phyloP scores from a whole-genome alignment of 1,140 invertebrate species.

The Lordiphosa clarofinis region DNA sequence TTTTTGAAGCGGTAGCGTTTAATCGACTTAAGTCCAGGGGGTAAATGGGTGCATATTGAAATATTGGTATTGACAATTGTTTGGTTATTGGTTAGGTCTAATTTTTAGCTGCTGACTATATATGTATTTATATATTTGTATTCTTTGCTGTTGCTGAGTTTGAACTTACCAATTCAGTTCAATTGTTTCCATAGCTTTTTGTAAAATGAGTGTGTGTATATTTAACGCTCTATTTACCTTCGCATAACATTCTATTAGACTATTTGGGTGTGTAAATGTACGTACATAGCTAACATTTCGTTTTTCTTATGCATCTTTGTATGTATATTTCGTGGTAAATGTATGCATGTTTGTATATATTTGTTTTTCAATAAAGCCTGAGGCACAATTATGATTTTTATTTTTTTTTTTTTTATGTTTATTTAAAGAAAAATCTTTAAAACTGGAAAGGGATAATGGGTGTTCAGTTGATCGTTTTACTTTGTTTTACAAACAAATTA shows the following conservation, averaged over 20 bases:
- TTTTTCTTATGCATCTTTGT: constrained; percentile 4
- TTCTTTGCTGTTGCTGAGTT: constrained; percentile 34
- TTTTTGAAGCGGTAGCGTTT: constrained; percentile 18
- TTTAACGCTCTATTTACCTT: constrained; percentile 31
- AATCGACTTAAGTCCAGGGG: too few relatives aligned
- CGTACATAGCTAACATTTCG: constrained; percentile 35
- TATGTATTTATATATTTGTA: constrained; percentile 3
- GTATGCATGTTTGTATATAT: constrained; percentile 57
- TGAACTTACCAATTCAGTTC: constrained; percentile 35
- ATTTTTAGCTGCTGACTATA: constrained; percentile 12
- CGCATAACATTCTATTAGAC: constrained; percentile 52
- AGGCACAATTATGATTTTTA: constrained; percentile 67
- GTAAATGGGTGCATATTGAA: too few relatives aligned
- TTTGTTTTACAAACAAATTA: constrained; percentile 71
- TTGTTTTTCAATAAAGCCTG: constrained; percentile 78
- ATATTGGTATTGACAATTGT: constrained; percentile 13
- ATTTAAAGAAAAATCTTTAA: constrained; percentile 16
- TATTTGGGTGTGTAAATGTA: constrained; percentile 39
- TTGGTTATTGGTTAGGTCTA: constrained; percentile 28
- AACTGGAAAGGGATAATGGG: constrained; percentile 25
- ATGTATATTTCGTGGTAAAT: constrained; percentile 27
- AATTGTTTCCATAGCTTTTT: constrained; percentile 56
- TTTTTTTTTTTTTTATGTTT: constrained; percentile 30
- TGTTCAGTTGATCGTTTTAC: constrained; percentile 33
- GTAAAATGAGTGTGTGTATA: constrained; percentile 74